Percentiles rank a stretch among this genome's conserved stretches.
Conservation (phyloP, 2,888 invertebrate genomes). For the Abscondita cerata region DNA sequence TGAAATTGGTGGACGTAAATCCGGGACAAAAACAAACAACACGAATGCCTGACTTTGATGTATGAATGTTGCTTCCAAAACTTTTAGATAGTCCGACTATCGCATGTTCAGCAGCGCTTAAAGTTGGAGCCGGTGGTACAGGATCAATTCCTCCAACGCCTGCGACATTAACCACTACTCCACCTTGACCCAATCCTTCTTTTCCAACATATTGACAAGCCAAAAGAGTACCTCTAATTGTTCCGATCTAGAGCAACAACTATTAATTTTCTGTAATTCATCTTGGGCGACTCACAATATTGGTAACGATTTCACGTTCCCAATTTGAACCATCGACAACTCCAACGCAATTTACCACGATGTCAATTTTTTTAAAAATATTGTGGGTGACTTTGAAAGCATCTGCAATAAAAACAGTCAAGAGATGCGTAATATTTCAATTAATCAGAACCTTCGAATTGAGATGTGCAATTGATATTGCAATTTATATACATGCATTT, state of each 20-base stretch:
- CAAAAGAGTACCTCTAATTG: slow-evolving; percentile 54
- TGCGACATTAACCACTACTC: slow-evolving; percentile 62
- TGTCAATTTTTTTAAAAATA: slow-evolving; percentile 43
- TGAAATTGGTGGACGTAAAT: slow-evolving; percentile 51
- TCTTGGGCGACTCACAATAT: slow-evolving; percentile 44
- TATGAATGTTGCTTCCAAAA: slow-evolving; percentile 51
- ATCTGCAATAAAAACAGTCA: slow-evolving; percentile 38
- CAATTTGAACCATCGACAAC: slow-evolving; percentile 52
- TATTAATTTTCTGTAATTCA: background rate
- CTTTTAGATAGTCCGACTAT: slow-evolving; percentile 53
- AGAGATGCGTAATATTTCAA: too few species aligned
- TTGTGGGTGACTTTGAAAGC: slow-evolving; percentile 42
- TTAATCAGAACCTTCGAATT: slow-evolving; percentile 48
- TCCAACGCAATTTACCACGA: slow-evolving; percentile 50
- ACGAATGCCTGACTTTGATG: slow-evolving; percentile 51
- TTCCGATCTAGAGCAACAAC: slow-evolving; percentile 51
- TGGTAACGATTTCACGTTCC: slow-evolving; percentile 54
- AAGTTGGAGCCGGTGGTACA: slow-evolving; percentile 59
- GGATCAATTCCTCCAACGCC: slow-evolving; percentile 60
- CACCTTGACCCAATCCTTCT: slow-evolving; percentile 58
- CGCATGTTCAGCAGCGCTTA: slow-evolving; percentile 57
- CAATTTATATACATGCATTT: slow-evolving; percentile 51
- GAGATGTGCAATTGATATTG: slow-evolving; percentile 49
- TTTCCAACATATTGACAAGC: slow-evolving; percentile 57
- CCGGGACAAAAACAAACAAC: slow-evolving; percentile 56